Percentiles rank a stretch among this genome's conserved stretches.
These are phyloP conservation scores for Noturus placidus DNA, from an alignment of 2,113 vertebrate species.

Conservation along the genomic window DNA sequence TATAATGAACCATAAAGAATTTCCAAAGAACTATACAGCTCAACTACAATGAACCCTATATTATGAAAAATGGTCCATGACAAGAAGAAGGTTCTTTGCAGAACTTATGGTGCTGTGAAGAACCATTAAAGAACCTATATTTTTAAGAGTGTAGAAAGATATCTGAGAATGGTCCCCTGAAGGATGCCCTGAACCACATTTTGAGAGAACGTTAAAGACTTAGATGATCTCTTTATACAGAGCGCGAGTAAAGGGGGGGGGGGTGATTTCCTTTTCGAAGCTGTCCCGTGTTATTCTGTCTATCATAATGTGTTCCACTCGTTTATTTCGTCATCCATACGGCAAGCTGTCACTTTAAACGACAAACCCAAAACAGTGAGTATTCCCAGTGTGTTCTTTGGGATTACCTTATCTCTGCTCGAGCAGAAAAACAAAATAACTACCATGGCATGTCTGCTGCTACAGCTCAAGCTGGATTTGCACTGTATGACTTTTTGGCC, in stretches of 20 bases:
- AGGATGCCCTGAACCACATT: background rate
- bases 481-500: background rate
- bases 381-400: background rate
- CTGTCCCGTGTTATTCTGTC: background rate
- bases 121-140: no score
- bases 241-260: background rate
- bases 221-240: background rate
- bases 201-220: background rate
- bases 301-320: background rate
- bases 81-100: no score
- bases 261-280: background rate
- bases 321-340: background rate
- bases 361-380: background rate
- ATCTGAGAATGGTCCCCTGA: background rate
- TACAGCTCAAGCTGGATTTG: background rate
- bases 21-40: no score
- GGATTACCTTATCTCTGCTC: background rate
- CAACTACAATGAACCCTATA: no score
- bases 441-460: background rate
- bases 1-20: no score
- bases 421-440: background rate
- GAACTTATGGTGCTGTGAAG: no score
- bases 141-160: background rate
- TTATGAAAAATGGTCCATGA: no score
- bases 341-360: background rate